phyloP scores from a whole-genome alignment of 2,797 vertebrate genomes.

The Myotis vivesi region DNA sequence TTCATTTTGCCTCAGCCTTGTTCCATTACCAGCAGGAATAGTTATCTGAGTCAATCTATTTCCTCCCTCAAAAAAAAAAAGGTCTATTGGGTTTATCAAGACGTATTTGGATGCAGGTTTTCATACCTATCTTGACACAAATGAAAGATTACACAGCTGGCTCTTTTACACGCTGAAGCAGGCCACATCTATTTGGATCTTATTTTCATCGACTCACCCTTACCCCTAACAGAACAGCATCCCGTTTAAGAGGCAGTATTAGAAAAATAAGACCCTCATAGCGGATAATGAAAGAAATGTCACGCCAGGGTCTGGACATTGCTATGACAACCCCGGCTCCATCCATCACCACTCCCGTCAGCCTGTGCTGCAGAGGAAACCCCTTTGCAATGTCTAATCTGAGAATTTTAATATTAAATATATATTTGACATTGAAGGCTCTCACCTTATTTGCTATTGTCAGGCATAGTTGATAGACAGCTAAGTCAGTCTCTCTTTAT shows the following conservation, averaged over 20 bases:
- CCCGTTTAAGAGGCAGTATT: constrained; percentile 54
- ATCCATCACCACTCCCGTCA: constrained; percentile 68
- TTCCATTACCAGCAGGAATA: constrained; percentile 30
- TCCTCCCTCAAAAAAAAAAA: constrained; percentile 45
- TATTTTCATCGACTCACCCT: constrained; percentile 63
- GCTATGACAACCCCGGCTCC: constrained; percentile 78
- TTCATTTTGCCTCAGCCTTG: constrained; percentile 11
- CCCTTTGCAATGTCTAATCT: constrained; percentile 72
- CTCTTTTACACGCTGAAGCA: constrained; percentile 42
- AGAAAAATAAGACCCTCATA: constrained; percentile 45
- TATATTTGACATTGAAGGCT: constrained; percentile 79
- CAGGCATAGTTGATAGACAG: constrained; percentile 84
- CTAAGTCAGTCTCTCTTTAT: constrained; percentile 86
- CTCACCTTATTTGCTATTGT: constrained; percentile 83
- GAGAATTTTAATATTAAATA: constrained; percentile 69
- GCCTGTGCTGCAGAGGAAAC: constrained; percentile 43
- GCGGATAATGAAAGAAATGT: constrained; percentile 60
- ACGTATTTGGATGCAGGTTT: constrained; percentile 41
- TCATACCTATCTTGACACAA: constrained; percentile 58
- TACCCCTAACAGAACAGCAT: constrained; percentile 9
- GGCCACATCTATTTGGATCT: constrained; percentile 63
- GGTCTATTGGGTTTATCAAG: constrained; percentile 63
- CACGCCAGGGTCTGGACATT: constrained; percentile 69
- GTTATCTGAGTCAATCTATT: constrained; percentile 53
- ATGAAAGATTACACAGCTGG: constrained; percentile 44